Conservation (phyloP, 1,140 invertebrate species). For the Ridgeia piscesae region DNA sequence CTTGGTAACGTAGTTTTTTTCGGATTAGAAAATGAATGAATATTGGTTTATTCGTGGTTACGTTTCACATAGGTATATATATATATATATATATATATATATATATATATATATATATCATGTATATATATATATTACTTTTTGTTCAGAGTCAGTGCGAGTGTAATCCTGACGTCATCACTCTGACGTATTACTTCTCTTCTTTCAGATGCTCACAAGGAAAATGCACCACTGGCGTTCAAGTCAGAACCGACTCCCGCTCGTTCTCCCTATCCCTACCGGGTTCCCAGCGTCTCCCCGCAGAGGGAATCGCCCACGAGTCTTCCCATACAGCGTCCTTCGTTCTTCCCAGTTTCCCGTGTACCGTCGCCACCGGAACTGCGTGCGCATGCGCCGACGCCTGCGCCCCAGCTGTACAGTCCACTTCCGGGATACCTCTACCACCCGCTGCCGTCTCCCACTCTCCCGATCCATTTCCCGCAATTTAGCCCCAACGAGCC, state of each 20-base stretch:
- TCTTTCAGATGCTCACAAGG: background rate
- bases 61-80: no score
- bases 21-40: no score
- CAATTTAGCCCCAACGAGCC: background rate
- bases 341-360: background rate
- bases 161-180: no score
- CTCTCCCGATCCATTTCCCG: background rate
- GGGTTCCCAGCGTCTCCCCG: background rate
- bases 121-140: no score
- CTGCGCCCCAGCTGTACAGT: background rate
- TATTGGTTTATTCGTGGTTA: no score
- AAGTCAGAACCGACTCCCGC: background rate
- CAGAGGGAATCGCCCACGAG: background rate
- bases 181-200: background rate
- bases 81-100: no score
- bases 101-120: no score
- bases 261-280: background rate
- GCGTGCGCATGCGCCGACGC: background rate
- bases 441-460: background rate
- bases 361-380: background rate
- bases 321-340: background rate
- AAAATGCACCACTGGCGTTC: background rate
- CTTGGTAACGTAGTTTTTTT: no score
- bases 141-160: no score
- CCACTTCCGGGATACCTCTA: background rate